Evolutionary conservation across 2,888 invertebrate genomes (phyloP), one percentile per base, ranked within the genome.

Genomic region (Agrochola lychnidis): DNA sequence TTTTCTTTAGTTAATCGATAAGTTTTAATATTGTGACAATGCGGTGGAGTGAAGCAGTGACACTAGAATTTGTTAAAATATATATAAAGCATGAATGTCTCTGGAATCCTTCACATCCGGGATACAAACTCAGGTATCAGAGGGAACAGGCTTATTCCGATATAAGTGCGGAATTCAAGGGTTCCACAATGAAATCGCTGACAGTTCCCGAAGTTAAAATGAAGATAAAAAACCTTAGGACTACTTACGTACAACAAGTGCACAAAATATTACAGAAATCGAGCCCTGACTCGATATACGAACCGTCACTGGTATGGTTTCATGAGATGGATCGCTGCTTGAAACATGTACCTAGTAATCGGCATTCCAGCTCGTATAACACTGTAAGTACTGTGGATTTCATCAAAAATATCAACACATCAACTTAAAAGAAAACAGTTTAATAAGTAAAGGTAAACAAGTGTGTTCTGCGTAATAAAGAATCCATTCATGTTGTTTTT

Each of bases 21-120:
- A 57, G 4, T 10, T 51, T 48, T 10, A 64, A 64, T 30, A 45
- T 59, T 61, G 67, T 63, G 83, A 92, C 76, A 73, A 96, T 96
- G 95, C 92, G 95, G 84, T 97, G 97, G 97, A 93, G 94, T 83
- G 97, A 97, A 90, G 89, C 94, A 62, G 93, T 94, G 40, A 97
- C 97, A 2, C 86, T 95, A 75, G 92, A 94, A 84, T 97, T 97
- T 84, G 96, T 97, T 19, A 96, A 95, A 90, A 91, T 96, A 72
- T 97, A 97, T 89, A 90, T 96, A 72, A 95, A 94, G 80, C 93
- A 96, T 77, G 97, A 97, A 87, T 96, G 96, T 79, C 90, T 97
- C 19, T 97, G 97, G 97, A 96, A 97, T 88, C 94, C 95, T 1
- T 86, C 90, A 63, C 94, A 95, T 82, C 89, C 93, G 0, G 92